A percentile compares a stretch with the other conserved stretches of the same genome.
phyloP scores from a whole-genome alignment of 2,797 vertebrate genomes.

The Hemibagrus guttatus region DNA sequence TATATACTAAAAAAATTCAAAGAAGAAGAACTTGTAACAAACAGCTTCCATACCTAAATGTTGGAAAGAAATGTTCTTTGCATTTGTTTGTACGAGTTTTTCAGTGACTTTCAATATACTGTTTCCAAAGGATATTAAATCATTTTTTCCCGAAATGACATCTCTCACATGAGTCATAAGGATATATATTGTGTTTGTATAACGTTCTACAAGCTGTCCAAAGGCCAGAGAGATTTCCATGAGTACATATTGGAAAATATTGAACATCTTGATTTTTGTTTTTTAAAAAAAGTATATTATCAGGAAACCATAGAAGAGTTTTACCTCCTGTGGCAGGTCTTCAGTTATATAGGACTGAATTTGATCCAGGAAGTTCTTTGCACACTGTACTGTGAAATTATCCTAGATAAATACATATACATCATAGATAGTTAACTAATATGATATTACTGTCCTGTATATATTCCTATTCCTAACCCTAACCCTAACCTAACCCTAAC shows the following conservation, averaged over 20 bases:
- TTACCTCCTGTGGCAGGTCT: not conserved
- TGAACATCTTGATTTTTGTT: too few species aligned
- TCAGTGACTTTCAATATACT: not conserved
- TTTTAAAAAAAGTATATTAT: not conserved
- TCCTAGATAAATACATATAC: not conserved
- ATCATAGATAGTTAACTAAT: too few species aligned
- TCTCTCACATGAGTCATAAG: not conserved
- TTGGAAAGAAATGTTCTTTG: not conserved
- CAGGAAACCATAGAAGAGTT: not conserved
- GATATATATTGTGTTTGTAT: conserved; percentile 41
- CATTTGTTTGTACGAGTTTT: not conserved
- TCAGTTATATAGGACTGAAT: not conserved
- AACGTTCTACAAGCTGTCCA: not conserved
- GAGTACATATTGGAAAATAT: not conserved
- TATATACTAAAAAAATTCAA: not conserved
- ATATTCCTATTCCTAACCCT: too few species aligned
- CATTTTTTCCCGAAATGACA: not conserved
- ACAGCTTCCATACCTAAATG: conserved; percentile 1
- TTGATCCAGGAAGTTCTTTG: not conserved
- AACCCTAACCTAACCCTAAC: too few species aligned
- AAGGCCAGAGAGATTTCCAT: not conserved
- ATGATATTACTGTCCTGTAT: too few species aligned
- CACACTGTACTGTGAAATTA: not conserved
- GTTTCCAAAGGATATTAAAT: conserved; percentile 2
- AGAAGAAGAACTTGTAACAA: not conserved